Conservation (phyloP, 2,113 vertebrate genomes). For the Orientallactaga bullata region DNA sequence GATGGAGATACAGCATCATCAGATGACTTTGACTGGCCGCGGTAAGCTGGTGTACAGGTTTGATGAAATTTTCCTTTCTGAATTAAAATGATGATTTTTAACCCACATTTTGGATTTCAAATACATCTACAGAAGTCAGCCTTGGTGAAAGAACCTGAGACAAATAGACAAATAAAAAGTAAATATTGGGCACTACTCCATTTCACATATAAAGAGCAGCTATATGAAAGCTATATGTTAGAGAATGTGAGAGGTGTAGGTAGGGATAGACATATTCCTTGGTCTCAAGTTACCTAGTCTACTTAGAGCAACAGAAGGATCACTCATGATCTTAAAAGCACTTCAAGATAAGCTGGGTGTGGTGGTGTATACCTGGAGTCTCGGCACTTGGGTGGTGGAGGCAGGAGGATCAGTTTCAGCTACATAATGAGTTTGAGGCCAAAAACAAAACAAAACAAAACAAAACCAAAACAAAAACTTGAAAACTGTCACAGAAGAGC, state of each 20-base stretch:
- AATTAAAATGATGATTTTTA: neutral
- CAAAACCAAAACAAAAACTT: neutral
- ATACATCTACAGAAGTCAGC: neutral
- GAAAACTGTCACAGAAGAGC: neutral
- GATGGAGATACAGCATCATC: slow-evolving; percentile 94
- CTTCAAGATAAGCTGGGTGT: neutral
- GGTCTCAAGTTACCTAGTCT: neutral
- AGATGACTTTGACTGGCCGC: slow-evolving; percentile 98
- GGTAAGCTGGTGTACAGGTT: slow-evolving; percentile 84
- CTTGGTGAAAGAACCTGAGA: slow-evolving; percentile 29
- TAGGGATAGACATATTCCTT: neutral
- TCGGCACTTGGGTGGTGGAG: no score
- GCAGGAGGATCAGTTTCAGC: no score
- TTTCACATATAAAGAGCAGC: no score
- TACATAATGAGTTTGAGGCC: no score
- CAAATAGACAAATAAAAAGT: neutral
- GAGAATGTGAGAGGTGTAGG: neutral
- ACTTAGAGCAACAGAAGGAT: neutral
- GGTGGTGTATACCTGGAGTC: neutral
- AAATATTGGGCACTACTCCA: neutral
- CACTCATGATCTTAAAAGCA: neutral
- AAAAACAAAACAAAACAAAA: neutral
- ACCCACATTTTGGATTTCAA: slow-evolving; percentile 33
- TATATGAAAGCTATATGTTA: neutral
- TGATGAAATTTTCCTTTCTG: slow-evolving; percentile 14